Conservation (phyloP, 2,888 invertebrate species). For the Protophormia terraenovae region DNA sequence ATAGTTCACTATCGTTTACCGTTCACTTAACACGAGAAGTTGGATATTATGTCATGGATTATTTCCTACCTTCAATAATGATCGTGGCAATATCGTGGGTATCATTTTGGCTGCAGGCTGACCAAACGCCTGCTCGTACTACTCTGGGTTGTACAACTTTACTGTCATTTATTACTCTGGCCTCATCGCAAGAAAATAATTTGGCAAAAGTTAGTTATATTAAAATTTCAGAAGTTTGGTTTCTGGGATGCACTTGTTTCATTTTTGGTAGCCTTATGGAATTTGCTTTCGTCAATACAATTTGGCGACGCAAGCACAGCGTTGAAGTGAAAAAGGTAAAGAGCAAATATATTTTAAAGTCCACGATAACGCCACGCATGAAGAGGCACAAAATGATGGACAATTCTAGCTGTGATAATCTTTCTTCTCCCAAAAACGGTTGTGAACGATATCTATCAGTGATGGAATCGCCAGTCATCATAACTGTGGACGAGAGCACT, state of each 20-base stretch:
- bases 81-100: slow-evolving; percentile 94
- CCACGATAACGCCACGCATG: slow-evolving; percentile 89
- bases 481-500: slow-evolving; percentile 81
- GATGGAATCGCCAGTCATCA: slow-evolving; percentile 85
- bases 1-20: slow-evolving; percentile 89
- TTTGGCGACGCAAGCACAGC: slow-evolving; percentile 88
- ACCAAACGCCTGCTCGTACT: slow-evolving; percentile 91
- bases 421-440: slow-evolving; percentile 77
- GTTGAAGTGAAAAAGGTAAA: slow-evolving; percentile 82
- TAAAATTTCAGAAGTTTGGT: slow-evolving; percentile 95
- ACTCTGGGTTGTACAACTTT: slow-evolving; percentile 92
- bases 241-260: slow-evolving; percentile 91
- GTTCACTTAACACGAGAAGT: slow-evolving; percentile 90
- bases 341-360: slow-evolving; percentile 92
- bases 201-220: slow-evolving; percentile 94
- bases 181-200: slow-evolving; percentile 91
- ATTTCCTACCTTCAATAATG: slow-evolving; percentile 93
- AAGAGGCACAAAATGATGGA: slow-evolving; percentile 85
- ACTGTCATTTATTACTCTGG: slow-evolving; percentile 92
- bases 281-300: slow-evolving; percentile 94
- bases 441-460: slow-evolving; percentile 48
- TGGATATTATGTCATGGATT: slow-evolving; percentile 93
- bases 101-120: slow-evolving; percentile 93
- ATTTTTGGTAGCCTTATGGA: slow-evolving; percentile 93
- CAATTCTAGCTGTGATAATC: slow-evolving; percentile 82